Conservation (phyloP, 1,140 invertebrate species). For the Drosophila malerkotliana region DNA sequence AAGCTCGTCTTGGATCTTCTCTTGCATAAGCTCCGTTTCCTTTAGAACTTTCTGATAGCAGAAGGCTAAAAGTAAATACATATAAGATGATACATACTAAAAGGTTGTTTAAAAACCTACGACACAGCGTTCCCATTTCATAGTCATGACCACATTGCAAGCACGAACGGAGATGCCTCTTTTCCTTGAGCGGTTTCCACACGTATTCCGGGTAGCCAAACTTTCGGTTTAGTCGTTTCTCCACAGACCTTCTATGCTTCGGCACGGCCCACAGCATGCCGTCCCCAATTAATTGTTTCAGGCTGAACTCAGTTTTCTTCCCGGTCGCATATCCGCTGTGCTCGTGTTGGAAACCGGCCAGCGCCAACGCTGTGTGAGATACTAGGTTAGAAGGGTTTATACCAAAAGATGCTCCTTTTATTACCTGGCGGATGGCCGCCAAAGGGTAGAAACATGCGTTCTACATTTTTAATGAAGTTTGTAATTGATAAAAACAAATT, state of each 20-base stretch:
- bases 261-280: conserved; percentile 93
- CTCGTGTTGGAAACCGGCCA: conserved; percentile 50
- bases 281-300: conserved; percentile 88
- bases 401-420: background rate
- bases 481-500: conserved; percentile 61
- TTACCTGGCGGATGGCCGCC: conserved; percentile 44
- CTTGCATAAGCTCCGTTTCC: conserved; percentile 92
- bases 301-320: conserved; percentile 69
- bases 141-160: conserved; percentile 92
- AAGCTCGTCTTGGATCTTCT: conserved; percentile 89
- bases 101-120: conserved; percentile 89
- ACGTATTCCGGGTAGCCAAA: conserved; percentile 87
- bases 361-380: conserved; percentile 25
- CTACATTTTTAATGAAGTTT: conserved; percentile 49
- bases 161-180: conserved; percentile 90
- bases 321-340: conserved; percentile 11
- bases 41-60: conserved; percentile 92
- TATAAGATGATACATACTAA: conserved; percentile 2
- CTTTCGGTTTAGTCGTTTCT: conserved; percentile 89
- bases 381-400: background rate
- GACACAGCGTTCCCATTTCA: conserved; percentile 90
- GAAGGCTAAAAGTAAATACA: conserved; percentile 85
- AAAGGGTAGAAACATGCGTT: conserved; percentile 45
- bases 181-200: conserved; percentile 89
- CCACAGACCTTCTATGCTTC: conserved; percentile 89